Evolutionary conservation across 2,888 invertebrate species (phyloP), one percentile per base, ranked within the genome.

Genomic region (Disparrhopalites patrizii): DNA sequence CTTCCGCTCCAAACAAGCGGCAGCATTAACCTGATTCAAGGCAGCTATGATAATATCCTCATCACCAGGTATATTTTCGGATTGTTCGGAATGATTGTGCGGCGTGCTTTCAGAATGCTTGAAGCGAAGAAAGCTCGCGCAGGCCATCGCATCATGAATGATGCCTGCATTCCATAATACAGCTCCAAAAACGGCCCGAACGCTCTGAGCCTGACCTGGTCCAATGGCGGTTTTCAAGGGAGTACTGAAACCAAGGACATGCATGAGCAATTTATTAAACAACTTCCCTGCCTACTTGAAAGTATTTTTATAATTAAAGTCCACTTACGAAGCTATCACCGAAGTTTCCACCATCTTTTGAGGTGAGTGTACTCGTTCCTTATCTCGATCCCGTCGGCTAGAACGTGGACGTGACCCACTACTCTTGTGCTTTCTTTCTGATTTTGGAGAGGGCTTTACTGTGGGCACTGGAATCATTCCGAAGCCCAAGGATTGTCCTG

Each of bases 81-180:
- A 1, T 5, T n/a, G 10, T 20, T 33, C 2, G 27, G 27, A 8
- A 13, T 7, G 3, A 27, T 43, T 58, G 23, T 8, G 13, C 4
- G 25, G 23, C 7, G 20, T 47, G 23, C 27, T 52, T 25, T 43
- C 30, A 23, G 33, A 10, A 10, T 61, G 64, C 51, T 71, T 93
- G 78, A 97, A 97, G 80, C 95, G 95, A 8, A 98, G 83, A 78
- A 93, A 98, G 0, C 96, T 93, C 0, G 97, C 94, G 78, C 95
- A 96, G 0, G 97, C 95, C 88, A 98, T 97, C 5, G 97, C 95
- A 79, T 98, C 97, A 78, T 96, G 95, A 0, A 97, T 95, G 54
- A 97, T 88, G 15, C 95, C 92, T 81, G 97, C 96, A 78, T 98
- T 97, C 96, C 97, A 98, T 1, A 98, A 81, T 76, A 97, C 87